Evolutionary conservation across 2,888 invertebrate species (phyloP), one percentile per base, ranked within the genome.

Genomic region (Oligia latruncula): DNA sequence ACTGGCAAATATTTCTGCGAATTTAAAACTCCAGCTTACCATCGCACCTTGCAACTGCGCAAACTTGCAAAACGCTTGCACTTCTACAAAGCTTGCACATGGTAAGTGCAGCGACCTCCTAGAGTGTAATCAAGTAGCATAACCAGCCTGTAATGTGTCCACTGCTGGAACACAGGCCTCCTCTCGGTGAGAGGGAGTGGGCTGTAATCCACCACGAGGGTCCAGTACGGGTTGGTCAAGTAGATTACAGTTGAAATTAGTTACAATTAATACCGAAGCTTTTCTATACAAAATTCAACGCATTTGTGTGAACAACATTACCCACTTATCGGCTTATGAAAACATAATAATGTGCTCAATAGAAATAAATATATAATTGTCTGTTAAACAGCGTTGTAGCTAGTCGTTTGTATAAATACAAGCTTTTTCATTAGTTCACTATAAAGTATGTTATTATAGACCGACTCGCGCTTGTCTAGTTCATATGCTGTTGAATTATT

Each of bases 331-430:
- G 90, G 93, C 93, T 94, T 94, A 93, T 93, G 92, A 93, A 92
- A 89, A 85, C 81, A 81, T 82, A 29, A 81, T 89, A 85, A 91
- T 90, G 90, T 93, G 93, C 93, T 93, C 93, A 94, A 94, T 93
- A 94, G 91, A 89, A 90, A 87, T 87, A 88, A 88, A 82, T 86
- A 87, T 85, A 85, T 80, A 64, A 81, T 84, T 86, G 88, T 90
- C 89, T 92, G 90, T 92, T 90, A 90, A 90, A 90, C 88, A 88
- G 88, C 86, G 81, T 87, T 65, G 75, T 90, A 90, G 84, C 82
- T 90, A 89, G 89, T 88, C 71, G 82, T 85, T 89, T 89, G 82
- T 89, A 87, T 85, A 80, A 84, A 86, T 84, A 85, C 82, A 87
- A 87, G 87, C 85, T 87, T 91, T 87, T 83, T 81, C 49, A 85